phyloP scores from a whole-genome alignment of 1,140 invertebrate genomes.

The Gonioctena quinquepunctata region DNA sequence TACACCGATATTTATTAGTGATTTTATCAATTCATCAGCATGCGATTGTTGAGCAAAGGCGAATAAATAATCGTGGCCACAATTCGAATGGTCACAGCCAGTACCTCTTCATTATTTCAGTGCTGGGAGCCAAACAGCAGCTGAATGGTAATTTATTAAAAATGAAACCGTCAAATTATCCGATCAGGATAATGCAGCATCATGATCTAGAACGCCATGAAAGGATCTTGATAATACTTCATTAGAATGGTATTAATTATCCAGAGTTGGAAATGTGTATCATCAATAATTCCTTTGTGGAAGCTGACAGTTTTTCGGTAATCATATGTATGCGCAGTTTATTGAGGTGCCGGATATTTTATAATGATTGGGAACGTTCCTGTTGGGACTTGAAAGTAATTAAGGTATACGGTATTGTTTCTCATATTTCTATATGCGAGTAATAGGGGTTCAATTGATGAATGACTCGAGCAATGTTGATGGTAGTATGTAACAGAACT shows the following conservation, averaged over 20 bases:
- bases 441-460: too few relatives aligned
- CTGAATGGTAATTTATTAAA: conserved; percentile 5
- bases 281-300: not conserved
- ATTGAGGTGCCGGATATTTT: not conserved
- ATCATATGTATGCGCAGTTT: not conserved
- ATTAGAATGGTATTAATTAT: conserved; percentile 8
- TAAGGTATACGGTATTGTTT: too few relatives aligned
- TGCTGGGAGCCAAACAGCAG: conserved; percentile 6
- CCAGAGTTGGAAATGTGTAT: not conserved
- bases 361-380: not conserved
- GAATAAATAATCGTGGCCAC: not conserved
- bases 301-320: not conserved
- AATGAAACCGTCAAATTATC: conserved; percentile 4
- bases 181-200: not conserved
- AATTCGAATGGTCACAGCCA: too few relatives aligned
- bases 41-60: not conserved
- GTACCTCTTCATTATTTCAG: conserved; percentile 4
- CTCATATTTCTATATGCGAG: too few relatives aligned
- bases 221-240: conserved; percentile 3
- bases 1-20: not conserved
- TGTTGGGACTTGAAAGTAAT: too few relatives aligned
- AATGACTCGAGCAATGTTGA: too few relatives aligned
- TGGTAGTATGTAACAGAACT: too few relatives aligned
- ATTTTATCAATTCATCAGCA: not conserved
- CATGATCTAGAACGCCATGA: not conserved